Evolutionary conservation across 1,140 invertebrate species (phyloP).

Genomic region (Drosophila grimshawi): DNA sequence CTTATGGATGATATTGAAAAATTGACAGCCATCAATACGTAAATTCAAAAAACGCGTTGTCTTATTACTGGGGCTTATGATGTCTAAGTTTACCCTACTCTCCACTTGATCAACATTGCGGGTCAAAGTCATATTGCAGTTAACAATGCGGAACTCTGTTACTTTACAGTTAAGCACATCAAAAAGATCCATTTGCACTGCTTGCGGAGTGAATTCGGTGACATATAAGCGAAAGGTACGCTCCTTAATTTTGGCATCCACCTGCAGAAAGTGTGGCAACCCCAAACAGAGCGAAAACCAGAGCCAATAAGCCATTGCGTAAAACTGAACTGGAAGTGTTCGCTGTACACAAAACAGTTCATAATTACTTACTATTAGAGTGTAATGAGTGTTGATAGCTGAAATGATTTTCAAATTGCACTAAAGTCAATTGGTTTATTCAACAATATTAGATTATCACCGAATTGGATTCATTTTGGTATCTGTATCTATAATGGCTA

Average conservation of each 20-base stretch:
- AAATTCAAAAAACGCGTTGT: not conserved
- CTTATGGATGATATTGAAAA: not conserved
- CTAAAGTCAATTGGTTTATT: no score
- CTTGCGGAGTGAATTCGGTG: slow-evolving; percentile 17
- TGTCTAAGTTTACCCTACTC: not conserved
- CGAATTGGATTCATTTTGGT: no score
- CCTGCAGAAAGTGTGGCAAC: not conserved
- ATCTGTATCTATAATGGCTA: no score
- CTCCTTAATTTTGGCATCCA: not conserved
- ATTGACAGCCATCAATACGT: slow-evolving; percentile 1
- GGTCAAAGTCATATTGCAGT: slow-evolving; percentile 8
- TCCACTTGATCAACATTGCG: slow-evolving; percentile 9
- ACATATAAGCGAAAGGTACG: slow-evolving; percentile 12
- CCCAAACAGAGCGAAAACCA: not conserved
- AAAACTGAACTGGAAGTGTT: slow-evolving; percentile 3
- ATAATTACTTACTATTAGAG: not conserved
- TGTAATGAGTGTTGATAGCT: no score
- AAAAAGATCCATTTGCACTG: not conserved
- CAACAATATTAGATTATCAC: no score
- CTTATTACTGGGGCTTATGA: not conserved
- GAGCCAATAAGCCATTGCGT: slow-evolving; percentile 5
- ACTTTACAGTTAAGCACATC: not conserved
- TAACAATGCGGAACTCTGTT: not conserved
- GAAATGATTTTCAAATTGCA: no score
- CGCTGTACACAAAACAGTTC: no score